These are phyloP conservation scores for Melospiza georgiana DNA, from an alignment of 2,113 vertebrate species.

Conservation along the genomic window DNA sequence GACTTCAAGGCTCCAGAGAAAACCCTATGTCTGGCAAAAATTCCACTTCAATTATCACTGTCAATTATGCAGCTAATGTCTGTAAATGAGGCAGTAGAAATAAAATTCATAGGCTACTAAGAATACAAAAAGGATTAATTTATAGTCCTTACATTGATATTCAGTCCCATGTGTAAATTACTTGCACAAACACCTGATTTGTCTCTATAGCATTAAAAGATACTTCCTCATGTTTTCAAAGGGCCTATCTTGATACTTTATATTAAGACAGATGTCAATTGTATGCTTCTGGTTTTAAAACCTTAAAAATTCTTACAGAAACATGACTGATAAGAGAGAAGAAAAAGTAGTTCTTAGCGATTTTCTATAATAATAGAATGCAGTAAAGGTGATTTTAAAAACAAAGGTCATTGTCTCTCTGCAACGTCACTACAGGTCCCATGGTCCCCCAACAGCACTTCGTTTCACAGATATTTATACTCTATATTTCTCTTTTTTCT, in stretches of 20 bases:
- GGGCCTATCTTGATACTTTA: background rate
- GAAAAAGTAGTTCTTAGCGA: background rate
- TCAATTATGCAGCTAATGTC: background rate
- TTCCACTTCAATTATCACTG: background rate
- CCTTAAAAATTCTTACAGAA: background rate
- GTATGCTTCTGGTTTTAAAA: background rate
- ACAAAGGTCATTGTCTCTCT: background rate
- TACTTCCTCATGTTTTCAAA: background rate
- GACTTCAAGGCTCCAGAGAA: background rate
- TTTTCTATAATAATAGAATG: background rate
- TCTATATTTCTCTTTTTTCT: background rate
- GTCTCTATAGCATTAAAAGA: background rate
- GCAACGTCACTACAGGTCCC: background rate
- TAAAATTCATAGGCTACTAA: background rate
- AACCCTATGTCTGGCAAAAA: background rate
- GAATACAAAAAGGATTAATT: background rate
- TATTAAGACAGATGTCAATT: background rate
- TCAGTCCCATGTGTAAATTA: background rate
- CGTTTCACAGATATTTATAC: background rate
- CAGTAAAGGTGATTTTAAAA: background rate
- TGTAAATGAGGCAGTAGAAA: background rate
- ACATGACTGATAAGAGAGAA: background rate
- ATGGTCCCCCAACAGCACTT: accelerated
- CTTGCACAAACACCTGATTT: background rate
- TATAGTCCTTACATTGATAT: background rate